Conservation (phyloP, 2,888 invertebrate species). For the Zeuzera pyrina region DNA sequence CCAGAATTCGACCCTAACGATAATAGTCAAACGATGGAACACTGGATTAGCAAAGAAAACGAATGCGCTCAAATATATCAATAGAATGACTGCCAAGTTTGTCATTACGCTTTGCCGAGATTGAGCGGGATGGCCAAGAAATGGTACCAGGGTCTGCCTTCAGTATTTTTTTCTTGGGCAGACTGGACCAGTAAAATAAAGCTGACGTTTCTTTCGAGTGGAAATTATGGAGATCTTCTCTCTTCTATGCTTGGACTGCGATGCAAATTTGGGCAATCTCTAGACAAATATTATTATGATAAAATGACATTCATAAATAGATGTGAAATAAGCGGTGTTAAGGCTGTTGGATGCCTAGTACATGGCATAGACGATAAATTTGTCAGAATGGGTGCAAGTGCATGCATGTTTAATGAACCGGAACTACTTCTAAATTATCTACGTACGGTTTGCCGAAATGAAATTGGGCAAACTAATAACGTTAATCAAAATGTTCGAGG, state of each 20-base stretch:
- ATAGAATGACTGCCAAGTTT: too few species aligned
- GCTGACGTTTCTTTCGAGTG: slow-evolving; percentile 16
- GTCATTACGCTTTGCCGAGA: slow-evolving; percentile 16
- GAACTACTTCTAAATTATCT: too few species aligned
- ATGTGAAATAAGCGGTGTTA: slow-evolving; percentile 13
- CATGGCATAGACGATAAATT: slow-evolving; percentile 18
- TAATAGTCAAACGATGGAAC: too few species aligned
- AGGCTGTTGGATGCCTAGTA: slow-evolving; percentile 16
- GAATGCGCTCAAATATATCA: too few species aligned
- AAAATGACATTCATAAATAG: slow-evolving; percentile 16
- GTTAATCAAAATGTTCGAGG: too few species aligned
- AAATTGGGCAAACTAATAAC: too few species aligned
- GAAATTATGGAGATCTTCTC: slow-evolving; percentile 16
- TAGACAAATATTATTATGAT: slow-evolving; percentile 17
- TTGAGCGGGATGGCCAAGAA: slow-evolving; percentile 15
- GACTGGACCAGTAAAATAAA: slow-evolving; percentile 18
- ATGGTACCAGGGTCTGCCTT: slow-evolving; percentile 18
- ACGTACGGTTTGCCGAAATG: too few species aligned
- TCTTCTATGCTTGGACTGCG: slow-evolving; percentile 12
- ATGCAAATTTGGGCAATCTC: slow-evolving; percentile 14
- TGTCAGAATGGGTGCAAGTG: slow-evolving; percentile 14
- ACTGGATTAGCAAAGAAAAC: too few species aligned
- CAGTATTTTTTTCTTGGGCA: slow-evolving; percentile 16
- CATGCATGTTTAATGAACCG: slow-evolving; percentile 14
- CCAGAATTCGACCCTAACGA: too few species aligned